These are phyloP conservation scores for Chiloscyllium punctatum DNA, from an alignment of 2,797 vertebrate species.

Conservation along the genomic window DNA sequence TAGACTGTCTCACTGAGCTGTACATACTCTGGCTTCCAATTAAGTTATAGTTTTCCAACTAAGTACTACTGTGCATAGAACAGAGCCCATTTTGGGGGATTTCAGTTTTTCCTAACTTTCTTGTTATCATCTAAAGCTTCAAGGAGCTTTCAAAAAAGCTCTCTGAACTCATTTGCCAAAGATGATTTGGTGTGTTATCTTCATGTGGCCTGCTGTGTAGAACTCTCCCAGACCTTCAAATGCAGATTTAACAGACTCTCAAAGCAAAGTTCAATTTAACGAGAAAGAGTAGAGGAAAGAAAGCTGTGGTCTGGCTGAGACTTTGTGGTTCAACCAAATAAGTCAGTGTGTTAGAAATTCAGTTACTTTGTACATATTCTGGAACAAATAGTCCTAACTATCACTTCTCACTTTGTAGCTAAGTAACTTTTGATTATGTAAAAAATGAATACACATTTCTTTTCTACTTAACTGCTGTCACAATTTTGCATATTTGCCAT, in stretches of 20 bases:
- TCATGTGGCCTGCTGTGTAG: background rate
- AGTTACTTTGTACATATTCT: too few species aligned
- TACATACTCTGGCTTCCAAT: background rate
- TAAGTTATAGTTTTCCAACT: background rate
- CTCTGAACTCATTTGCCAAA: background rate
- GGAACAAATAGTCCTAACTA: background rate
- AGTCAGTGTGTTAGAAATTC: background rate
- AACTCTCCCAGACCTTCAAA: background rate
- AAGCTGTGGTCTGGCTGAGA: background rate
- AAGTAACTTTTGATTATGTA: background rate
- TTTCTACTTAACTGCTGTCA: background rate
- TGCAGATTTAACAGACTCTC: background rate
- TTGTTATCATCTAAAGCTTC: background rate
- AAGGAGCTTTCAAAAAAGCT: background rate
- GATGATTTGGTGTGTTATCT: background rate
- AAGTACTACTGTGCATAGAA: background rate
- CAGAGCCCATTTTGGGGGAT: background rate
- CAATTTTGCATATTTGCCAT: background rate
- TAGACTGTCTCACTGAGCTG: background rate
- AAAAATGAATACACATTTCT: background rate
- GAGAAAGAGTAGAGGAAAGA: background rate
- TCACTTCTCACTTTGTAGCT: background rate
- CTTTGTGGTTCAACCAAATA: background rate
- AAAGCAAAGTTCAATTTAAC: background rate
- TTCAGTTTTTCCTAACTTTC: background rate